Conservation (phyloP, 2,797 vertebrate species). For the Microctenopoma lineatum region DNA sequence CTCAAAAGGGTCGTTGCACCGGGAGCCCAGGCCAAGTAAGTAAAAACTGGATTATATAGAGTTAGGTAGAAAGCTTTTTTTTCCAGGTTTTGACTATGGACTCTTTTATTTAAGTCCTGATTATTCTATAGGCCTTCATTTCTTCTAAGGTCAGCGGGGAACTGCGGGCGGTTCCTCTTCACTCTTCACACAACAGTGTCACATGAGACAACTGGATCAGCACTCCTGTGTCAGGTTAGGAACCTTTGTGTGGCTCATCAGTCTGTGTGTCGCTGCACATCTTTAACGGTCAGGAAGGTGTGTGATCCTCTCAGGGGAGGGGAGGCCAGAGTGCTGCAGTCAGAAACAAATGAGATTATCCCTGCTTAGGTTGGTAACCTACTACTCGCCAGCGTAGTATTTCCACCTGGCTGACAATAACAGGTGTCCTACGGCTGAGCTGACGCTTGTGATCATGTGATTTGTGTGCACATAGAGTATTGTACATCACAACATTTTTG, state of each 20-base stretch:
- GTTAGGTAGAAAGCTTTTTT: conserved; percentile 46
- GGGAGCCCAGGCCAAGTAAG: conserved; percentile 62
- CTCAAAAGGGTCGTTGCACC: conserved; percentile 44
- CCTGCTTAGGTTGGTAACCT: conserved; percentile 58
- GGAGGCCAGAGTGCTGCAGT: conserved; percentile 45
- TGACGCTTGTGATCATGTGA: conserved; percentile 64
- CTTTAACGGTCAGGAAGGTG: conserved; percentile 72
- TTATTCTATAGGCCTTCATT: conserved; percentile 57
- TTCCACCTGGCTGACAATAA: conserved; percentile 66
- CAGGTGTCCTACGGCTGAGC: conserved; percentile 51
- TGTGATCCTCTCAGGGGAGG: conserved; percentile 80
- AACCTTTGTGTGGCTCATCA: conserved; percentile 61
- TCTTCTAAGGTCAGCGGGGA: conserved; percentile 26
- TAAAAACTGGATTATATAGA: conserved; percentile 69
- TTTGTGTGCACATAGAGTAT: conserved; percentile 41
- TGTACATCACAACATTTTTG: conserved; percentile 14
- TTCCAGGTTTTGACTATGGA: conserved; percentile 68
- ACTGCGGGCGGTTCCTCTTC: conserved; percentile 26
- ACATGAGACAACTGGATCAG: conserved; percentile 52
- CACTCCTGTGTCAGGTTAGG: conserved; percentile 47
- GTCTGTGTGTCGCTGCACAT: conserved; percentile 60
- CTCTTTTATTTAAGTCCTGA: conserved; percentile 65
- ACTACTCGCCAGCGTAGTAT: conserved; percentile 45
- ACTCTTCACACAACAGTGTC: conserved; percentile 31
- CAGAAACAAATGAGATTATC: conserved; percentile 75